Evolutionary conservation across 1,140 invertebrate species (phyloP).

Genomic region (Proales similis): DNA sequence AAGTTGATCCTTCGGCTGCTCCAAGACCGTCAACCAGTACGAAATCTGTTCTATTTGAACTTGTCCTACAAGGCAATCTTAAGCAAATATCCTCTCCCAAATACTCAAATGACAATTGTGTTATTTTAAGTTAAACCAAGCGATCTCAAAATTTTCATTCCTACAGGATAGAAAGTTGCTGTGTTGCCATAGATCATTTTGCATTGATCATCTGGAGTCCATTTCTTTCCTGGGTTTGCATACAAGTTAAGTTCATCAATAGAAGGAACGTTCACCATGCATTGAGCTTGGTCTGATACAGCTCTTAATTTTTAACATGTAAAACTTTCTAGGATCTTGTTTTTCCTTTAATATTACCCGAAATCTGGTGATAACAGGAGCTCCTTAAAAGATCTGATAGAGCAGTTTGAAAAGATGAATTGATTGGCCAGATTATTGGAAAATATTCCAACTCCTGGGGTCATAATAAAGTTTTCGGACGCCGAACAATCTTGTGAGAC

Average conservation of each 20-base stretch:
- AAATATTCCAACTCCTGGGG: neutral
- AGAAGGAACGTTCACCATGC: slow-evolving; percentile 7
- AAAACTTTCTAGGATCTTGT: neutral
- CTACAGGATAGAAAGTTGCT: slow-evolving; percentile 21
- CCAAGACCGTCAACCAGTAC: neutral
- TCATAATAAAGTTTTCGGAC: slow-evolving; percentile 28
- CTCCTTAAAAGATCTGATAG: slow-evolving; percentile 5
- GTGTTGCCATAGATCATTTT: slow-evolving; percentile 27
- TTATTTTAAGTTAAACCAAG: neutral
- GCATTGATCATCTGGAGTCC: slow-evolving; percentile 35
- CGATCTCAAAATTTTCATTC: slow-evolving; percentile 27
- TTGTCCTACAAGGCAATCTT: slow-evolving; percentile 6
- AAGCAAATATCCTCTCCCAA: neutral
- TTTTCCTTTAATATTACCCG: neutral
- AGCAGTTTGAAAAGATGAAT: slow-evolving; percentile 11
- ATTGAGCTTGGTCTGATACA: neutral
- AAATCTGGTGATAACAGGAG: slow-evolving; percentile 4
- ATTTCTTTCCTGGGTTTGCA: slow-evolving; percentile 9
- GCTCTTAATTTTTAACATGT: neutral
- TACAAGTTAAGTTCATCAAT: slow-evolving; percentile 19
- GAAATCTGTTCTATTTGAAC: slow-evolving; percentile 13
- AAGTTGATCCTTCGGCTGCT: slow-evolving; percentile 14
- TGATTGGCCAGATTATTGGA: slow-evolving; percentile 21
- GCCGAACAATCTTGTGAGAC: slow-evolving; percentile 7
- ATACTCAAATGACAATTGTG: neutral